Evolutionary conservation across 2,113 vertebrate genomes (phyloP), one percentile per base, ranked within the genome.

Genomic region (Rhegmatorhina hoffmannsi): DNA sequence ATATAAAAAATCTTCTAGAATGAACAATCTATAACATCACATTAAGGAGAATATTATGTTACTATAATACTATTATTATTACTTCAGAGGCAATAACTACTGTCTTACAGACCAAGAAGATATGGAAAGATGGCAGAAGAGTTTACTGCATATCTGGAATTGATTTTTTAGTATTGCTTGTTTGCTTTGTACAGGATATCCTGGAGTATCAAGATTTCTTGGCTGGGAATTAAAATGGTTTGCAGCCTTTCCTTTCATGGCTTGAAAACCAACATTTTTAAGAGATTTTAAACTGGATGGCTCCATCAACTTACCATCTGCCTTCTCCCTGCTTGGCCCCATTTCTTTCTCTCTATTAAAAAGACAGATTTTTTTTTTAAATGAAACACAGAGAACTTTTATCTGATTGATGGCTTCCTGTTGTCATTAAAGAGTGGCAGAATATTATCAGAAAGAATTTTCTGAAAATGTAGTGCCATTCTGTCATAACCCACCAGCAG

Each of bases 341-440:
- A 17, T 9, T 94, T 94, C 72, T 90, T 91, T 84, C 34, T 94
- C 63, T 87, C 58, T 91, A 93, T 94, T 96, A 92, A 97, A 97
- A 95, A 82, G 26, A 76, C 31, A 46, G 70, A 31, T 9, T 66
- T 77, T 49, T 77, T 49, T 49, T 49, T 49, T 49, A 47, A 47
- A 49, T 92, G 76, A 94, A 96, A 92, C 62, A 34, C 64, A 82
- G 90, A 96, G 84, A 97, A 93, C 52, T 89, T 73, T 25, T 11
- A 68, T 81, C 87, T 97, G 96, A 98, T 62, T 79, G 96, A 97
- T 95, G 85, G 40, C 67, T 97, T 98, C 96, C 95, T 93, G 63
- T 94, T 97, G 91, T 95, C 96, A 95, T 84, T 92, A 69, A 91
- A 67, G 20, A 95, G 4, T 26, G 67, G 63, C 43, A 94, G 67